phyloP scores from a whole-genome alignment of 2,797 vertebrate species.

The Platalea minor region DNA sequence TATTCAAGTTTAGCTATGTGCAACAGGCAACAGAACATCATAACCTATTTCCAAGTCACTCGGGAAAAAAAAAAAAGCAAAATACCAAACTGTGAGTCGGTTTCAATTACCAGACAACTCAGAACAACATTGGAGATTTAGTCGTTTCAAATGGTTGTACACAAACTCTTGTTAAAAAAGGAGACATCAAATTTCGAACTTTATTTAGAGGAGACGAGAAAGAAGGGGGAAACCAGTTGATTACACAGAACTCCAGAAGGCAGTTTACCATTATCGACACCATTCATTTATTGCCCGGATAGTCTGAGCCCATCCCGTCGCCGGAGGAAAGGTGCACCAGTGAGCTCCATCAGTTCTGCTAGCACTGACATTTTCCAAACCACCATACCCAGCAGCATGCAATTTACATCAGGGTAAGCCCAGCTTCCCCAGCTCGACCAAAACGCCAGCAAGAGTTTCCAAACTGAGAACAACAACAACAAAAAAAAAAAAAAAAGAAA shows the following conservation, averaged over 20 bases:
- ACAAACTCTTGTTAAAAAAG: neutral
- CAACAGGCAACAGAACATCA: conserved; percentile 37
- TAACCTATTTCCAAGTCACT: neutral
- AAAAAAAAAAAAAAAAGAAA: too few species aligned
- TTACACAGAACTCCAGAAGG: neutral
- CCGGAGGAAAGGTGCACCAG: neutral
- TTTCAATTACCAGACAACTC: neutral
- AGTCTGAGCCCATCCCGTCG: neutral
- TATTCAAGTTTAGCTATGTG: neutral
- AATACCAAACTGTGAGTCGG: neutral
- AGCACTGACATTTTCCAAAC: neutral
- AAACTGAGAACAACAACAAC: neutral
- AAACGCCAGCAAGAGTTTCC: neutral
- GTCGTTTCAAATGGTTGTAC: neutral
- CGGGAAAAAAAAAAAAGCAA: too few species aligned
- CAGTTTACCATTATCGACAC: neutral
- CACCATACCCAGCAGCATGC: neutral
- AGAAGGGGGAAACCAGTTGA: neutral
- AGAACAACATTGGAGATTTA: neutral
- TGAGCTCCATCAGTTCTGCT: neutral
- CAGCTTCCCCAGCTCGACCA: neutral
- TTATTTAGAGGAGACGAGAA: neutral
- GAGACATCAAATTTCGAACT: neutral
- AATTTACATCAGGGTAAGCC: neutral
- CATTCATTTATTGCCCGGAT: neutral